Evolutionary conservation across 1,140 invertebrate species (phyloP).

Genomic region (Drosophila busckii): DNA sequence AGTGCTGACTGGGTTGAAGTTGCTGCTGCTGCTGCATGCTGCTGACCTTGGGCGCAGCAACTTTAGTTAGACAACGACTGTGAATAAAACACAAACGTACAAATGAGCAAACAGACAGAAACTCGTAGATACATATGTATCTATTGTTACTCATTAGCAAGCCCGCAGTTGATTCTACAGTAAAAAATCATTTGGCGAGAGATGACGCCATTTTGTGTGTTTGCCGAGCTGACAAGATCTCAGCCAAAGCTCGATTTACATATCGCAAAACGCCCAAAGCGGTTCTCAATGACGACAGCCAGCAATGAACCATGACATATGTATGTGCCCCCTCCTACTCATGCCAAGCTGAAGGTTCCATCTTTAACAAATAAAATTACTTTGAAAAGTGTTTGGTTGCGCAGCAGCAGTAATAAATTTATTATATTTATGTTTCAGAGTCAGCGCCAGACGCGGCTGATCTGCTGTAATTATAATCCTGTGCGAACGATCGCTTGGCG

Average conservation of each 20-base stretch:
- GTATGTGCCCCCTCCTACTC: slow-evolving; percentile 1
- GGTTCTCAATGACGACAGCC: slow-evolving; percentile 24
- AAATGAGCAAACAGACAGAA: not conserved
- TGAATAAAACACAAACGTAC: slow-evolving; percentile 10
- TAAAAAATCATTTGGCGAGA: slow-evolving; percentile 14
- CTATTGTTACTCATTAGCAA: slow-evolving; percentile 53
- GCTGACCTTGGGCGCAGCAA: slow-evolving; percentile 44
- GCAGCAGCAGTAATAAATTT: no score
- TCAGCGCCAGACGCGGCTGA: slow-evolving; percentile 2
- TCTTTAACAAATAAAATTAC: not conserved
- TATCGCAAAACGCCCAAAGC: slow-evolving; percentile 1
- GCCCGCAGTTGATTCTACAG: slow-evolving; percentile 20
- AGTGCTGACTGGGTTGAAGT: not conserved
- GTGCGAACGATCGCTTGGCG: slow-evolving; percentile 1
- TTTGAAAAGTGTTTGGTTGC: no score
- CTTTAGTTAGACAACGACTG: slow-evolving; percentile 26
- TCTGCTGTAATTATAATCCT: slow-evolving; percentile 49
- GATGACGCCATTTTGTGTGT: slow-evolving; percentile 63
- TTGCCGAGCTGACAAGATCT: slow-evolving; percentile 12
- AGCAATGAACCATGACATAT: slow-evolving; percentile 32
- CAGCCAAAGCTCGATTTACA: slow-evolving; percentile 37
- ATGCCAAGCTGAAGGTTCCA: not conserved
- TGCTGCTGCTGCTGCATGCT: slow-evolving; percentile 8
- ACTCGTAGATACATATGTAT: slow-evolving; percentile 10
- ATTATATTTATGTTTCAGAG: not conserved